Base-by-base conservation (phyloP, 1,140 invertebrate genomes). In the Gryllus bimaculatus region DNA sequence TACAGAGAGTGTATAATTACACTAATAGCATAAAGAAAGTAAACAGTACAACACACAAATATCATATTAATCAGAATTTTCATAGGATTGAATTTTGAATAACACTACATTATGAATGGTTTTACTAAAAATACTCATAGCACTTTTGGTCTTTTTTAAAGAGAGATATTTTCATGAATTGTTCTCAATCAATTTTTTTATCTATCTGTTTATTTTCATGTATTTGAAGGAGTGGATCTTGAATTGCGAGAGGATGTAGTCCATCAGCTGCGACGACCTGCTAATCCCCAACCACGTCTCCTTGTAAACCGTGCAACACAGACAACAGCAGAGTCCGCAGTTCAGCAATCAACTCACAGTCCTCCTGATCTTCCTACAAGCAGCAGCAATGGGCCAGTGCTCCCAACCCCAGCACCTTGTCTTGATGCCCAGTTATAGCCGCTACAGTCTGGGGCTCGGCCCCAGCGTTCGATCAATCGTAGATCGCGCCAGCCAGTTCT, bases 231-330 rank as follows among this genome's bases (percentile, higher is more conserved):
- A 8, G 78, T 78, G 18, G 78, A 78, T 26, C 13, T 78, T 20
- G 78, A 78, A 74, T 21, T 78, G 20, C 78, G 49, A 8, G 78
- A 78, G 13, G 78, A 78, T 39, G 78, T 78, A 2, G 39, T 78
- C 8, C 78, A 78, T 21, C 78, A 78, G 54, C 20, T 78, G 78
- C 54, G 54, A 18, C 54, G 73, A n/a, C n/a, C 21, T 20, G 6
- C 48, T 20, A 49, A 78, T 13, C 49, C 54, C 26, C 54, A 66
- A 21, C 49, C 54, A 39, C 26, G 66, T 26, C 18, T 73, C 18
- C 15, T 78, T 8, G 78, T 74, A 54, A 78, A 78, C 21, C 78
- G 66, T 21, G 0, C 66, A 12, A 78, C 78, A 47, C 78, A 78
- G 49, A 78, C 78, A 47, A 13, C 18, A 12, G 10, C 76, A 39